These are phyloP conservation scores for Coreoperca whiteheadi DNA, from an alignment of 2,113 vertebrate species.

Conservation along the genomic window DNA sequence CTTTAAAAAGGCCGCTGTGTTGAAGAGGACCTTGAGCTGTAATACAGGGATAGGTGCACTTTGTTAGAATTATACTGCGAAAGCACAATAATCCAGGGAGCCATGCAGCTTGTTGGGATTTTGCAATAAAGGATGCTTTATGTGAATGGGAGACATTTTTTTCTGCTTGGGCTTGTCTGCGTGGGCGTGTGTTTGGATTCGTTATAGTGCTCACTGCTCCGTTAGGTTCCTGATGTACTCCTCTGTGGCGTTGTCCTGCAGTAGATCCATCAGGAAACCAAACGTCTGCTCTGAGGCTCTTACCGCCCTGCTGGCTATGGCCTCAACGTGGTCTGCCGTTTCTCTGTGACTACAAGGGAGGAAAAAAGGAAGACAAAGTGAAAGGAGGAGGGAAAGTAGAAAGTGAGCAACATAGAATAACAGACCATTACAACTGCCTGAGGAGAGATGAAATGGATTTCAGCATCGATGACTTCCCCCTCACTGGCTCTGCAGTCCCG, in stretches of 20 bases:
- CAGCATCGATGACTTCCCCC: conserved; percentile 47
- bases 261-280: conserved; percentile 78
- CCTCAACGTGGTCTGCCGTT: conserved; percentile 74
- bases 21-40: conserved; percentile 61
- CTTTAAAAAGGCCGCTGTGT: conserved; percentile 46
- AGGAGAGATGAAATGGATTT: conserved; percentile 62
- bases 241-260: conserved; percentile 73
- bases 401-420: conserved; percentile 45
- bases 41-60: conserved; percentile 59
- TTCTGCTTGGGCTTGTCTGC: conserved; percentile 24
- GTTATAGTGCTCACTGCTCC: conserved; percentile 75
- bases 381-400: conserved; percentile 17
- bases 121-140: conserved; percentile 31
- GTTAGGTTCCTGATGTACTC: conserved; percentile 82
- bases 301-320: conserved; percentile 76
- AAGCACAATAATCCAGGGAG: conserved; percentile 51
- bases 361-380: conserved; percentile 26
- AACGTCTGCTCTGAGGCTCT: conserved; percentile 81
- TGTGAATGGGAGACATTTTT: conserved; percentile 26
- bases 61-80: conserved; percentile 46
- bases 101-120: conserved; percentile 34
- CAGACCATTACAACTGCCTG: conserved; percentile 35
- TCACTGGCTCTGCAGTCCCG: conserved; percentile 34
- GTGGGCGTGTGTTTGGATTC: conserved; percentile 32
- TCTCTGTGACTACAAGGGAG: conserved; percentile 73